Evolutionary conservation across 2,113 vertebrate species (phyloP), one percentile per base, ranked within the genome.

Genomic region (Rhinopomastus cyanomelas): DNA sequence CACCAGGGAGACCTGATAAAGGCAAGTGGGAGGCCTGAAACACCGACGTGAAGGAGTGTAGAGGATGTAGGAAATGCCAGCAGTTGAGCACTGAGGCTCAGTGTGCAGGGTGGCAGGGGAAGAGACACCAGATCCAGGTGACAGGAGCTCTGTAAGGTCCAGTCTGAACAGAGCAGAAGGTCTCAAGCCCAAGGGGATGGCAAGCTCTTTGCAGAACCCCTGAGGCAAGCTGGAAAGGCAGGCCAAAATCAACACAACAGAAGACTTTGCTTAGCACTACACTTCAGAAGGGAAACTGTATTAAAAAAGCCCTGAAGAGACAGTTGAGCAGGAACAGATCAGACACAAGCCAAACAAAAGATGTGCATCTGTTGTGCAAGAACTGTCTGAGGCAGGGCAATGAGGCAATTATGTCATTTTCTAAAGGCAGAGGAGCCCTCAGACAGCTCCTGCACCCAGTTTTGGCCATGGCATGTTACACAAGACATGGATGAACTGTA

Each of bases 341-440:
- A 93, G 91, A 93, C 91, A 87, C 7, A 82, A 90, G 71, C 30
- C 57, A 81, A 88, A 92, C 88, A 90, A 65, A 93, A 30, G 46
- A 46, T 6, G 62, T 1, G 27, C 1, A 0, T 34, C 69, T 90
- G 42, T 88, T 88, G 51, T 46, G 87, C 64, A 95, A 82, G n/a
- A 87, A 56, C 48, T 82, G 89, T 77, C 81, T 91, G 84, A 82
- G 53, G 59, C 59, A 94, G 62, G 52, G 55, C 55, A 52, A 68
- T 55, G 90, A 89, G 0, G 1, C 26, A 87, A 95, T 94, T 59
- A 90, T 26, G 68, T 89, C 11, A 87, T 87, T 61, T 81, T 80
- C 62, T 69, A 59, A 88, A 87, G 64, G 78, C 66, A 89, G 62
- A 49, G 17, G 66, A 79, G 22, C 65, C 81, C 55, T 82, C 62